Conservation (phyloP, 2,888 invertebrate species). For the Aradus depressus region DNA sequence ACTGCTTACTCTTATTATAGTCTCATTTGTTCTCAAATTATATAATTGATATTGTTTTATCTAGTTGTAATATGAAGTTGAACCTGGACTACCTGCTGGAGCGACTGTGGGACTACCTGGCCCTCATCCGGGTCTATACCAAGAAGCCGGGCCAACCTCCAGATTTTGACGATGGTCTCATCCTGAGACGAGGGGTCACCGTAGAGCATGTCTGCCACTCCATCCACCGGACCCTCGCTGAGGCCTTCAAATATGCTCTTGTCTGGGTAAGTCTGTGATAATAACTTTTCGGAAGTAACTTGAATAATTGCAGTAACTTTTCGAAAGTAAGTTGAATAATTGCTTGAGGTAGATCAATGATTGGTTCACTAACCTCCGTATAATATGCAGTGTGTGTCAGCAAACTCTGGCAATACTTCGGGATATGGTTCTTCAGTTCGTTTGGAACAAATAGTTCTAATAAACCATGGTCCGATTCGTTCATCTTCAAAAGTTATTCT, state of each 20-base stretch:
- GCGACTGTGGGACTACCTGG: constrained; percentile 85
- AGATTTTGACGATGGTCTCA: constrained; percentile 90
- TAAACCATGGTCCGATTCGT: too few relatives aligned
- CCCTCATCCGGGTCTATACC: constrained; percentile 91
- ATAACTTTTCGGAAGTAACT: too few relatives aligned
- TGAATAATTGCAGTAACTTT: too few relatives aligned
- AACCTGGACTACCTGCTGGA: constrained; percentile 92
- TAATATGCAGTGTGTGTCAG: too few relatives aligned
- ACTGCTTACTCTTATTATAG: background rate
- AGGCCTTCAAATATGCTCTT: constrained; percentile 89
- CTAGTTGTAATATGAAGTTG: constrained; percentile 95
- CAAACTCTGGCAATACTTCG: too few relatives aligned
- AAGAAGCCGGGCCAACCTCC: constrained; percentile 97
- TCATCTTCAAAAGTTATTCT: too few relatives aligned
- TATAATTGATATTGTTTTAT: constrained; percentile 32
- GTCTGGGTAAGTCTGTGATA: constrained; percentile 63
- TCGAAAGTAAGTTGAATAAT: too few relatives aligned
- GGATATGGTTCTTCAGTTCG: too few relatives aligned
- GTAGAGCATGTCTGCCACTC: constrained; percentile 97
- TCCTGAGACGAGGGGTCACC: constrained; percentile 77
- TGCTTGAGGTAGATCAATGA: too few relatives aligned
- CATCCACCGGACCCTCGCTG: constrained; percentile 86
- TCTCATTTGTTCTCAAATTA: background rate
- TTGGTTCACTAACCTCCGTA: too few relatives aligned
- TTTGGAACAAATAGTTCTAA: too few relatives aligned